Conservation (phyloP, 2,113 vertebrate species). For the Aplodontia rufa region DNA sequence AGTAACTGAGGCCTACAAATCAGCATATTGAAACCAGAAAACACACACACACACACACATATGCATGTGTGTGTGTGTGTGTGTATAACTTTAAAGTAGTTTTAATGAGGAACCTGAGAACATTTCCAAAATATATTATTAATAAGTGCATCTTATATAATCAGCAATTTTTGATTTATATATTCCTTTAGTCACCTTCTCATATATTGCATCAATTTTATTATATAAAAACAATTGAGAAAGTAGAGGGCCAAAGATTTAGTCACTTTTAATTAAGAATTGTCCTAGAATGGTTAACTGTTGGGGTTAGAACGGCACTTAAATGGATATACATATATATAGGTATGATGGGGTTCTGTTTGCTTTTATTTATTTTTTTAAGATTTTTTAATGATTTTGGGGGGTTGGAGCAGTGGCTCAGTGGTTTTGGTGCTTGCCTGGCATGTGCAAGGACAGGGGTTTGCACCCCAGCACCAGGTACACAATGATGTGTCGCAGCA, state of each 20-base stretch:
- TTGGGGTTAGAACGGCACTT: background rate
- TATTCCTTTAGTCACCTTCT: background rate
- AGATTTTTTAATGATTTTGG: too few species aligned
- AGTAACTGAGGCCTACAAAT: background rate
- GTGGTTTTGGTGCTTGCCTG: too few species aligned
- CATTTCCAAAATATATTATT: slow-evolving; percentile 1
- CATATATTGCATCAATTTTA: background rate
- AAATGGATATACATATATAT: background rate
- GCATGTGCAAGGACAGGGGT: too few species aligned
- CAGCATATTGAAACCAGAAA: background rate
- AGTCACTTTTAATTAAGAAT: background rate
- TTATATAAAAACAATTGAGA: background rate
- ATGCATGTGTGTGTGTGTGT: too few species aligned
- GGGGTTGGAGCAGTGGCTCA: too few species aligned
- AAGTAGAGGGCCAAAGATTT: background rate
- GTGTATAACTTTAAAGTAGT: background rate
- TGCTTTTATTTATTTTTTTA: background rate
- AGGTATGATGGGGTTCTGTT: background rate
- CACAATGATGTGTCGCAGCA: too few species aligned
- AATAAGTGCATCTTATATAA: background rate
- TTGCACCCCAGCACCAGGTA: too few species aligned
- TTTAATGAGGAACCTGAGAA: background rate
- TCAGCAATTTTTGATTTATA: slow-evolving; percentile 9
- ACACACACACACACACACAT: too few species aligned
- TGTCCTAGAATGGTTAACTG: background rate